Evolutionary conservation across 2,113 vertebrate genomes (phyloP), one percentile per base, ranked within the genome.

Genomic region (Hippocampus barbouri): DNA sequence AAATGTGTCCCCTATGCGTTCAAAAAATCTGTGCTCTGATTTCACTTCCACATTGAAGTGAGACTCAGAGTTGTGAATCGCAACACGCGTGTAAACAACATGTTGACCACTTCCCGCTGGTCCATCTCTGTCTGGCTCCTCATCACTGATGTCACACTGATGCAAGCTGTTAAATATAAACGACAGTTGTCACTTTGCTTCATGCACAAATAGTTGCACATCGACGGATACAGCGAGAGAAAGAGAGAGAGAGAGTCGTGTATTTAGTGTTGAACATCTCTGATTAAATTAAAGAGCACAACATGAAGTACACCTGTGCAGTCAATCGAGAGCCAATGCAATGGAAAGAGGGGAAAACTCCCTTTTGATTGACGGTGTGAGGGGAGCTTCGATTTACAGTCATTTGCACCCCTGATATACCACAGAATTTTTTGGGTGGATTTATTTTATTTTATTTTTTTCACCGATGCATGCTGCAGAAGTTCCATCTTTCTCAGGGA

Each of bases 151-250:
- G 0, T 30, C 63, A 53, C 45, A 10, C 30, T 63, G 18, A 53
- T 62, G 45, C n/a, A 67, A 43, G 20, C 25, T 56, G 34, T 61
- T 16, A 41, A 27, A n/a, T 68, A 45, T 45, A 73, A 69, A 77
- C 64, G 68, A 64, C 45, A 49, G 9, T 65, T 74, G 68, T 21
- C 14, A 64, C 60, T 43, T 68, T 43, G 41, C 66, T 57, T 14
- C 41, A 25, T 57, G 60, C 56, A 21, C 15, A 38, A 61, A 57
- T 43, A 43, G 5, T 45, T 51, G 12, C 25, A 49, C 57, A 27
- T 54, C 21, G 27, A 11, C 6, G 57, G 16, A 27, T 27, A 25
- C 8, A 43, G 20, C 61, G 27, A 64, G 54, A 27, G 53, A 49
- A 16, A 49, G 47, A 27, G 53, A 49, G 47, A 49, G 47, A 45